These are phyloP conservation scores for Zenarchopterus dispar DNA, from an alignment of 2,797 vertebrate genomes.

Conservation along the genomic window DNA sequence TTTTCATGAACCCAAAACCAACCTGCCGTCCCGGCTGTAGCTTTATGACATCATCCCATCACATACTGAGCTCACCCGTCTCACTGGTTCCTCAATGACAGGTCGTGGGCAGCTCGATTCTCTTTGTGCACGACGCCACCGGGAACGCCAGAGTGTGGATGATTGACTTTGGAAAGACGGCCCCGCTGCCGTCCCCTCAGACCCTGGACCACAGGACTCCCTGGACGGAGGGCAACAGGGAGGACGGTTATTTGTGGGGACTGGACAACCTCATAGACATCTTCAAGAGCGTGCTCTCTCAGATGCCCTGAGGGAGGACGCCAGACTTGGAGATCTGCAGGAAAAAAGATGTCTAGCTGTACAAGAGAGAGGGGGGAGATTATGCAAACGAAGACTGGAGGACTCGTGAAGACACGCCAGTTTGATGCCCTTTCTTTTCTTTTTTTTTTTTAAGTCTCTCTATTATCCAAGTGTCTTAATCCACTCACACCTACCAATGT, in stretches of 20 bases:
- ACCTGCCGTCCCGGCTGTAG: slow-evolving; percentile 13
- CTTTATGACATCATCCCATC: slow-evolving; percentile 2
- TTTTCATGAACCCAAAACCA: slow-evolving; percentile 12
- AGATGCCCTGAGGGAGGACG: slow-evolving; percentile 46
- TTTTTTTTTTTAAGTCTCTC: neutral
- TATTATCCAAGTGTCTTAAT: slow-evolving; percentile 39
- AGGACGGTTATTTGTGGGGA: slow-evolving; percentile 92
- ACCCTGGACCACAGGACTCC: slow-evolving; percentile 87
- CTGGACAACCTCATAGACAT: slow-evolving; percentile 88
- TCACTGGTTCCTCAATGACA: slow-evolving; percentile 53
- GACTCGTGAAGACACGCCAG: neutral
- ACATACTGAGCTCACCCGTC: slow-evolving; percentile 9
- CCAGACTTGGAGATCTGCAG: neutral
- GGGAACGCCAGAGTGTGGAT: slow-evolving; percentile 90
- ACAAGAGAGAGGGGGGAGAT: slow-evolving; percentile 2
- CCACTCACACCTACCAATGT: slow-evolving; percentile 10
- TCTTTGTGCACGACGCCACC: slow-evolving; percentile 89
- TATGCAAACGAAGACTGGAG: slow-evolving; percentile 10
- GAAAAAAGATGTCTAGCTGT: too few species aligned
- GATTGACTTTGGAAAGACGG: slow-evolving; percentile 95
- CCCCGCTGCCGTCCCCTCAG: slow-evolving; percentile 76
- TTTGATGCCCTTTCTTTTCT: neutral
- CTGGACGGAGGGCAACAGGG: slow-evolving; percentile 90
- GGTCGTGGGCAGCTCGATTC: slow-evolving; percentile 93
- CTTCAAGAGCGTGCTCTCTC: slow-evolving; percentile 72